Base-by-base conservation (phyloP, 1,140 invertebrate species). In the Pseudobourletiella spinata region DNA sequence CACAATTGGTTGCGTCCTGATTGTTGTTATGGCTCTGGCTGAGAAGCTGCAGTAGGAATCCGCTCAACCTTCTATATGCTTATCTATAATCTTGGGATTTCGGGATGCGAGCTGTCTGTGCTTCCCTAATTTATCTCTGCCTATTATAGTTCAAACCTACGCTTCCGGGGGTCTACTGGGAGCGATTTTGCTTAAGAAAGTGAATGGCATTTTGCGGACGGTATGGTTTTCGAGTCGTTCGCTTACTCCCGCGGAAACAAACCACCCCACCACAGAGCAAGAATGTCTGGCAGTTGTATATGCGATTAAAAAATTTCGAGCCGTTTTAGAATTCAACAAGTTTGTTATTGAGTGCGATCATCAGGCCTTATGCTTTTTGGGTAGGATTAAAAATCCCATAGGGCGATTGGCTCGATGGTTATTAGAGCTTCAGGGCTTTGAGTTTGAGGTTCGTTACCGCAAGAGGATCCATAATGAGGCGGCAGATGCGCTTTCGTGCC, bases 261-360 rank as follows among this genome's bases (percentile, higher is more conserved):
- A 79, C 58, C 75, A 60, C n/a, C n/a, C n/a, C n/a, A n/a, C n/a
- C n/a, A n/a, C n/a, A n/a, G n/a, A n/a, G n/a, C n/a, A n/a, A n/a
- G 78, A 82, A 74, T 67, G 78, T 44, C 63, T 82, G 24, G 79
- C 77, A 2, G 74, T 82, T 3, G 69, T 81, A 3, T 72, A 73
- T 73, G 73, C 72, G 0, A 67, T 80, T 1, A 61, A 76, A 48
- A 69, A 78, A 29, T 80, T 79, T 60, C 35, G 75, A 61, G 60
- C n/a, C 4, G 78, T 74, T 68, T 16, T 77, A 32, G 54, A 68
- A 16, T 57, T 57, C 25, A 64, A 20, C 18, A 30, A 64, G 18
- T 82, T 82, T 63, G 76, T 63, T 18, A 72, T 82, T 1, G 54
- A 75, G 6, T 81, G 77, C 1, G 79, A 82, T 64, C 76, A 82